A percentile compares a stretch with the other conserved stretches of the same genome.
These are phyloP conservation scores for Nemurella pictetii DNA, from an alignment of 2,888 invertebrate species.

Conservation along the genomic window DNA sequence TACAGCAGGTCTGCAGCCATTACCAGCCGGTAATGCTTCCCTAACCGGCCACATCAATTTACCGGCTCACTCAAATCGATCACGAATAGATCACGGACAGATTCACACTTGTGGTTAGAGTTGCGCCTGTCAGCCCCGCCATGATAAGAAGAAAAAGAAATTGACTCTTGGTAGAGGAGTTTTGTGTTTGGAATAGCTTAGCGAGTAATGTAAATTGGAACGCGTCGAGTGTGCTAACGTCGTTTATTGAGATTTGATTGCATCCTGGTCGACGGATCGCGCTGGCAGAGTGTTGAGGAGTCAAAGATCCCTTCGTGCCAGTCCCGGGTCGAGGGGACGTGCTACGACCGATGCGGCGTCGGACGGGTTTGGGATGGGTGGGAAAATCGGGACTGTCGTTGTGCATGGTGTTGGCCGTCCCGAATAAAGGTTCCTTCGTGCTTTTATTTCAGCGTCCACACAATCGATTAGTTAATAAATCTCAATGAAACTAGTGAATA, in stretches of 20 bases:
- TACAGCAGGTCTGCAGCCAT: not conserved
- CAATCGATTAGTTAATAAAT: too few species aligned
- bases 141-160: not conserved
- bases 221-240: not conserved
- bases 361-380: too few species aligned
- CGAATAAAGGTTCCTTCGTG: too few species aligned
- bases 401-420: too few species aligned
- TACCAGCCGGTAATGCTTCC: not conserved
- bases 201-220: not conserved
- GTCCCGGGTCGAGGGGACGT: too few species aligned
- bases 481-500: too few species aligned
- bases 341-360: too few species aligned
- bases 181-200: slow-evolving; percentile 17
- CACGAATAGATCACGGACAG: slow-evolving; percentile 1
- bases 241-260: not conserved
- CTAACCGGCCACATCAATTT: not conserved
- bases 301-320: too few species aligned
- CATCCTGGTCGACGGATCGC: not conserved
- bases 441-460: too few species aligned
- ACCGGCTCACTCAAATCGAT: slow-evolving; percentile 14
- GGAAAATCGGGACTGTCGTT: too few species aligned
- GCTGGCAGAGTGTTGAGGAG: too few species aligned
- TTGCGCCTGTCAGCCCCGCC: not conserved
- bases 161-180: not conserved
- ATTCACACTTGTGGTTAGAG: slow-evolving; percentile 22